Evolutionary conservation across 2,888 invertebrate genomes (phyloP).

Genomic region (Cephus sareptanus): DNA sequence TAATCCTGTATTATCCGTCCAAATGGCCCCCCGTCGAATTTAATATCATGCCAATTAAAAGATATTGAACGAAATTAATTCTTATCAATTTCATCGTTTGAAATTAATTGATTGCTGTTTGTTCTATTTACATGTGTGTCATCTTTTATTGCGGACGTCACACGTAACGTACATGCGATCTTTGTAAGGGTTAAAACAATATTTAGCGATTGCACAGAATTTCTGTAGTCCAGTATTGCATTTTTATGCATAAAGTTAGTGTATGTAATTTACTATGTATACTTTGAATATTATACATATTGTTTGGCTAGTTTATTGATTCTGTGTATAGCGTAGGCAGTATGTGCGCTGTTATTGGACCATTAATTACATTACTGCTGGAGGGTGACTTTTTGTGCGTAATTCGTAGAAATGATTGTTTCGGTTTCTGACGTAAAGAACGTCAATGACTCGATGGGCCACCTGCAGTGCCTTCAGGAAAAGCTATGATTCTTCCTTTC

Average conservation of each 20-base stretch:
- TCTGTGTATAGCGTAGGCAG: not conserved
- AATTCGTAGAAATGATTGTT: constrained; percentile 3
- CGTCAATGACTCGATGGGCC: not conserved
- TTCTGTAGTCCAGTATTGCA: too few species aligned
- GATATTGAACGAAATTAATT: constrained; percentile 44
- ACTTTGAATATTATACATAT: too few species aligned
- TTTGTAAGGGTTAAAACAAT: not conserved
- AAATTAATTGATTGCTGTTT: not conserved
- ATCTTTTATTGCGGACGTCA: not conserved
- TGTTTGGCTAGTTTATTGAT: not conserved
- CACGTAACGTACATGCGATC: not conserved
- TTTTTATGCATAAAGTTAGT: too few species aligned
- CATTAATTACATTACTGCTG: not conserved
- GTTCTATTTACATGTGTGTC: not conserved
- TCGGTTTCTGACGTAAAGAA: not conserved
- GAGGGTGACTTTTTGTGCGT: constrained; percentile 19
- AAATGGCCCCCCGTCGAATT: constrained; percentile 27
- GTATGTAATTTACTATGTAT: too few species aligned
- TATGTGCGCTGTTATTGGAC: not conserved
- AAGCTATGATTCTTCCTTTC: not conserved
- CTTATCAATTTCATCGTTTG: constrained; percentile 23
- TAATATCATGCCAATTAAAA: constrained; percentile 37
- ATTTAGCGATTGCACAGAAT: not conserved
- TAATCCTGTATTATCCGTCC: not conserved
- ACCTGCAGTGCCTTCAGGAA: not conserved